A percentile compares a stretch with the other conserved stretches of the same genome.
Evolutionary conservation across 2,888 invertebrate species (phyloP).

Genomic region (Catocala sponsa): DNA sequence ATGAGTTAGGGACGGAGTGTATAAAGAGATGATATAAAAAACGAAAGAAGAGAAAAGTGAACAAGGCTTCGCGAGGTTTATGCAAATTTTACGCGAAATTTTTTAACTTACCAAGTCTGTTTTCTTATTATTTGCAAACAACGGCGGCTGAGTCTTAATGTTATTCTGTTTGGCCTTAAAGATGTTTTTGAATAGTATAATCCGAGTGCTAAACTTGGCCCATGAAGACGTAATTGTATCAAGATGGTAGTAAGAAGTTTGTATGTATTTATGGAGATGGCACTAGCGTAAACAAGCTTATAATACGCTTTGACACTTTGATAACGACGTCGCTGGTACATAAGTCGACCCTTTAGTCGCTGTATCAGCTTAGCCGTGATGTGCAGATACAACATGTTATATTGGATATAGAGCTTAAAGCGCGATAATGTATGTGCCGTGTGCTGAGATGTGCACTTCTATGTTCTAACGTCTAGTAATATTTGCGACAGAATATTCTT

Average conservation of each 20-base stretch:
- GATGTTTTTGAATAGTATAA: constrained; percentile 62
- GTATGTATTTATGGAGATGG: constrained; percentile 47
- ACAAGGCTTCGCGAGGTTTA: constrained; percentile 77
- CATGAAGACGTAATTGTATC: constrained; percentile 61
- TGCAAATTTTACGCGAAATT: constrained; percentile 82
- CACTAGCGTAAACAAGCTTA: constrained; percentile 48
- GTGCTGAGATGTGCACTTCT: not conserved
- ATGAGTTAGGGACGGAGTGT: constrained; percentile 67
- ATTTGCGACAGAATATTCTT: not conserved
- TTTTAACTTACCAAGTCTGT: constrained; percentile 80
- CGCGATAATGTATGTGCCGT: constrained; percentile 32
- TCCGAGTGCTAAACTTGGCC: constrained; percentile 53
- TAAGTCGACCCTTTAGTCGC: constrained; percentile 23
- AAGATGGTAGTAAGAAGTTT: constrained; percentile 47
- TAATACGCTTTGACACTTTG: constrained; percentile 45
- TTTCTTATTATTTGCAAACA: constrained; percentile 83
- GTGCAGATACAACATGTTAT: constrained; percentile 20
- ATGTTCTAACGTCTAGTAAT: no score
- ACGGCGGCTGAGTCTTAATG: constrained; percentile 68
- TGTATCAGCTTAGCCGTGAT: constrained; percentile 14
- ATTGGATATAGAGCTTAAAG: constrained; percentile 33
- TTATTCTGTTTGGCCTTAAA: constrained; percentile 63
- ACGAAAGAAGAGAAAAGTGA: constrained; percentile 73
- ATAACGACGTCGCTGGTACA: constrained; percentile 34
- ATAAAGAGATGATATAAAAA: constrained; percentile 73